These are phyloP conservation scores for Desmophyllum pertusum DNA, from an alignment of 92 coral and sea anemone species.

Conservation along the genomic window DNA sequence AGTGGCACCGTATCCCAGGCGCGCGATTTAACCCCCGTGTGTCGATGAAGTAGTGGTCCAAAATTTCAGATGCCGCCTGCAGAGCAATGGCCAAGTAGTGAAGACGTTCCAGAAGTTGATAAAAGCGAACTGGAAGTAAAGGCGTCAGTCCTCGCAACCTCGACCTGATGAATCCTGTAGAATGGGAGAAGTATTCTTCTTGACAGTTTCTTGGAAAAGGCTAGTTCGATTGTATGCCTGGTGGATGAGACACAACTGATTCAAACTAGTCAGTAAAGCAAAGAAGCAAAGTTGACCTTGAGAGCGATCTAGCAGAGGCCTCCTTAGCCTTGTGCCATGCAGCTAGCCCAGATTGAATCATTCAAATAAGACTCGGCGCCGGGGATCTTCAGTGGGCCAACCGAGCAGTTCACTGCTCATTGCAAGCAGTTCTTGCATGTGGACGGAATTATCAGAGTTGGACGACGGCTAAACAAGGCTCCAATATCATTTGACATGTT, in stretches of 20 bases:
- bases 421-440: slow-evolving; percentile 14
- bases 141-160: neutral
- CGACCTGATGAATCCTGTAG: neutral
- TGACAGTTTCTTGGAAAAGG: slow-evolving; percentile 1
- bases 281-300: neutral
- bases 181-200: slow-evolving; percentile 22
- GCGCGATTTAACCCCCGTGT: slow-evolving; percentile 21
- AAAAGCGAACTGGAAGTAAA: neutral
- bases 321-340: neutral
- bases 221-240: slow-evolving; percentile 11
- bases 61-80: neutral
- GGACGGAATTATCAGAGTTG: slow-evolving; percentile 36
- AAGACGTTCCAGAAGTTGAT: neutral
- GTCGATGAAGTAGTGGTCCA: slow-evolving; percentile 53
- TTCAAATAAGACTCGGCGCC: neutral
- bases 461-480: slow-evolving; percentile 18
- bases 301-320: slow-evolving; percentile 17
- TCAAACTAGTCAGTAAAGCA: neutral
- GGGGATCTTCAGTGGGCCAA: neutral
- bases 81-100: neutral
- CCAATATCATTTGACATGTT: neutral
- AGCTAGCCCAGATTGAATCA: slow-evolving; percentile 10
- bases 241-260: slow-evolving; percentile 30
- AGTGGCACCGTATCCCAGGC: slow-evolving; percentile 55
- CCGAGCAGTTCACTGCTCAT: neutral